These are phyloP conservation scores for Tylochromis polylepis DNA, from an alignment of 2,113 vertebrate species.

Conservation along the genomic window DNA sequence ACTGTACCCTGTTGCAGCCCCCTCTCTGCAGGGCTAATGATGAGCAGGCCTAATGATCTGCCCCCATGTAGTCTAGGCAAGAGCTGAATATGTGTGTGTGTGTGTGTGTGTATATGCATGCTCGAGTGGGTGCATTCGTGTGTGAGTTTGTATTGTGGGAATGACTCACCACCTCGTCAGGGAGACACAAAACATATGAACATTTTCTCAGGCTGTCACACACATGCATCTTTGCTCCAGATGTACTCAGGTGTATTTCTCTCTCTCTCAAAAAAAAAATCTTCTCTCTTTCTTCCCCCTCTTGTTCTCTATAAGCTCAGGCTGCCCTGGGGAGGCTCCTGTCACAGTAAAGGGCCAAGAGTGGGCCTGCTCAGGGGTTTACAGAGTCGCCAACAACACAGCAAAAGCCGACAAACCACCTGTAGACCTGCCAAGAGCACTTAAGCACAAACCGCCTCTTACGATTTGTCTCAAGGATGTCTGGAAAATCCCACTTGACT, in stretches of 20 bases:
- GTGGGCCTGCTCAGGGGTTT: neutral
- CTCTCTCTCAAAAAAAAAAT: neutral
- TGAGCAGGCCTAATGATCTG: constrained; percentile 9
- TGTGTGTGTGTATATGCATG: neutral
- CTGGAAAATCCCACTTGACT: constrained; percentile 32
- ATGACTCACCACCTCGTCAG: constrained; percentile 51
- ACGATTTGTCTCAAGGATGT: constrained; percentile 36
- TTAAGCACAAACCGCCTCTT: constrained; percentile 5
- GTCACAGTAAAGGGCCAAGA: constrained; percentile 1
- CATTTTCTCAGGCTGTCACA: constrained; percentile 48
- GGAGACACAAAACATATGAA: constrained; percentile 53
- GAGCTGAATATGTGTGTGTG: neutral
- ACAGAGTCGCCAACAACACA: neutral
- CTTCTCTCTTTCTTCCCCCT: neutral
- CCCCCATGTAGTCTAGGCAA: neutral
- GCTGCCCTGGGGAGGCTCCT: constrained; percentile 14
- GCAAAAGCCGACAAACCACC: constrained; percentile 8
- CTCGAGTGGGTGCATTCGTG: neutral
- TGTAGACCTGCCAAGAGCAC: constrained; percentile 35
- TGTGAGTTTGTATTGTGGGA: neutral
- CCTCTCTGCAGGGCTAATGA: constrained; percentile 20
- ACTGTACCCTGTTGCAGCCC: neutral
- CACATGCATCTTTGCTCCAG: neutral
- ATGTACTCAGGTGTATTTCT: neutral
- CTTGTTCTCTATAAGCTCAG: neutral